These are phyloP conservation scores for Kryptolebias marmoratus DNA, from an alignment of 2,113 vertebrate species.

Conservation along the genomic window DNA sequence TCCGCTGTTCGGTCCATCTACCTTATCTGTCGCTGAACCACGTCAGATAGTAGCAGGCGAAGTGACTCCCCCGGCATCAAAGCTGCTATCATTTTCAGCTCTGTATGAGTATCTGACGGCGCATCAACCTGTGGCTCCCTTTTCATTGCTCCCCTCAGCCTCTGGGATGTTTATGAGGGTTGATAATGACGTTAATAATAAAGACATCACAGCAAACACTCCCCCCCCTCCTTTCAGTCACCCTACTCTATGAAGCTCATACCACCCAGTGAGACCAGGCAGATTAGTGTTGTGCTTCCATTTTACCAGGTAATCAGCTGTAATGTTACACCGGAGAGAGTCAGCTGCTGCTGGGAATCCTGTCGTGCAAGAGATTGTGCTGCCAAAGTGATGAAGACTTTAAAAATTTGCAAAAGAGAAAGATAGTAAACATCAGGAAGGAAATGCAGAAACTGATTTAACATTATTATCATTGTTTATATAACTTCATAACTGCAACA, in stretches of 20 bases:
- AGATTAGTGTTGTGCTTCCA: slow-evolving; percentile 38
- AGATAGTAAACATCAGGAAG: slow-evolving; percentile 10
- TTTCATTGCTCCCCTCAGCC: slow-evolving; percentile 46
- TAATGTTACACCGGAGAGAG: slow-evolving; percentile 43
- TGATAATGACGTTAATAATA: slow-evolving; percentile 66
- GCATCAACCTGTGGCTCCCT: slow-evolving; percentile 51
- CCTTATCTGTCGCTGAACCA: slow-evolving; percentile 61
- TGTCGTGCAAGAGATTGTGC: slow-evolving; percentile 18
- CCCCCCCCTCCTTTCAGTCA: neutral
- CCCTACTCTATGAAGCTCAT: slow-evolving; percentile 33
- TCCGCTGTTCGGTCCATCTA: slow-evolving; percentile 49
- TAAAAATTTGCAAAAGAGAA: neutral
- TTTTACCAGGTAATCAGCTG: slow-evolving; percentile 48
- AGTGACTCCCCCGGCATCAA: slow-evolving; percentile 39
- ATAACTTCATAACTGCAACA: neutral
- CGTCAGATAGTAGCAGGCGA: slow-evolving; percentile 55
- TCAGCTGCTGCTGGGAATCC: slow-evolving; percentile 14
- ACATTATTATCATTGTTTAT: too few species aligned
- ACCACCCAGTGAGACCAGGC: slow-evolving; percentile 36
- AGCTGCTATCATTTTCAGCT: slow-evolving; percentile 61
- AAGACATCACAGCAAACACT: slow-evolving; percentile 29
- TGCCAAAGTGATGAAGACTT: slow-evolving; percentile 12
- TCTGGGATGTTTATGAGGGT: slow-evolving; percentile 59
- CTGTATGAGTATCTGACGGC: slow-evolving; percentile 60
- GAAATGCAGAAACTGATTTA: neutral